A percentile compares a stretch with the other conserved stretches of the same genome.
These are phyloP conservation scores for Leptatherina wallacei DNA, from an alignment of 2,797 vertebrate genomes.

Conservation along the genomic window DNA sequence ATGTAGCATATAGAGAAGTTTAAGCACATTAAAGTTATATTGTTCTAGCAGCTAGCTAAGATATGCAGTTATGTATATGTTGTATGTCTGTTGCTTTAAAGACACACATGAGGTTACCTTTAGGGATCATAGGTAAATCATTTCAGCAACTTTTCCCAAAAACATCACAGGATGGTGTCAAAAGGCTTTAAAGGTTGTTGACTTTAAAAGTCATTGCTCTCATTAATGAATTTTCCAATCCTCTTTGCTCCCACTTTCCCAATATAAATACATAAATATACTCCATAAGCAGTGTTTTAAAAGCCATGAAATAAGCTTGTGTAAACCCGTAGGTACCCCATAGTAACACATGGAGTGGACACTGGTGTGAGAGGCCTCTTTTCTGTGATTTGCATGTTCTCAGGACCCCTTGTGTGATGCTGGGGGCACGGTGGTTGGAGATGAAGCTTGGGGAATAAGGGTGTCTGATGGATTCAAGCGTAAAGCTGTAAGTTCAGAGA, in stretches of 20 bases:
- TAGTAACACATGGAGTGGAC: background rate
- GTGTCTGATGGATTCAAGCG: constrained; percentile 30
- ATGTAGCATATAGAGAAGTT: background rate
- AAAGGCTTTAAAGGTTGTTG: background rate
- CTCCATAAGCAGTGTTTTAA: background rate
- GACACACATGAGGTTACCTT: background rate
- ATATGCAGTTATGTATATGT: background rate
- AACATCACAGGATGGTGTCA: background rate
- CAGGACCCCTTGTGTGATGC: constrained; percentile 58
- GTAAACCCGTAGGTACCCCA: background rate
- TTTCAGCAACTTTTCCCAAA: background rate
- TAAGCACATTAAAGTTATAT: background rate
- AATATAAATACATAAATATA: background rate
- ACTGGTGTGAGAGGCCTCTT: background rate
- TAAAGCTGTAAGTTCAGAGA: constrained; percentile 32
- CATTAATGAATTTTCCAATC: background rate
- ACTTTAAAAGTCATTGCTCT: background rate
- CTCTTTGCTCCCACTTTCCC: background rate
- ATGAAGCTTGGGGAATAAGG: constrained; percentile 19
- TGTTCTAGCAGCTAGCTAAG: background rate
- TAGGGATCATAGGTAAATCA: background rate
- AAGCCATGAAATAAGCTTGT: background rate
- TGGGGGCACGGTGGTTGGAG: constrained; percentile 22
- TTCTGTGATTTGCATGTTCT: constrained; percentile 60
- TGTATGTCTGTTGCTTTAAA: too few relatives aligned